Conservation (phyloP, 2,797 vertebrate genomes). For the Amazona ochrocephala region DNA sequence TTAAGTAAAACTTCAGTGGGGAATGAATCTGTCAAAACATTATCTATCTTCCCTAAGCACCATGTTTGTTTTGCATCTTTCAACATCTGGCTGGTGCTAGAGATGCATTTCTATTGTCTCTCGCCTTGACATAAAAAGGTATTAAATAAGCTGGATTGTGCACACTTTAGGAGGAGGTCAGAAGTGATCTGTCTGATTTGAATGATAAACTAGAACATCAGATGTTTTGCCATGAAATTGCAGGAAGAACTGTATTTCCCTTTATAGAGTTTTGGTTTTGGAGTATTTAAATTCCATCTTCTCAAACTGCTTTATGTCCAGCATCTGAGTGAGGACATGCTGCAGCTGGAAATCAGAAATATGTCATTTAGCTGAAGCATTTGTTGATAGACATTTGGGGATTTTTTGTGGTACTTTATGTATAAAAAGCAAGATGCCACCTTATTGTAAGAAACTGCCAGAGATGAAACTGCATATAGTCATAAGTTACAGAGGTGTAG, state of each 20-base stretch:
- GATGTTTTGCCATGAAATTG: neutral
- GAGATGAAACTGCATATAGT: neutral
- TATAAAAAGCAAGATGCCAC: neutral
- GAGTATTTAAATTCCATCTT: neutral
- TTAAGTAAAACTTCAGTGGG: neutral
- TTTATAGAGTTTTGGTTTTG: neutral
- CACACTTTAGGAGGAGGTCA: neutral
- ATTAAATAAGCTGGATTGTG: neutral
- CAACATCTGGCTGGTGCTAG: neutral
- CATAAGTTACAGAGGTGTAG: neutral
- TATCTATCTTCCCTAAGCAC: neutral
- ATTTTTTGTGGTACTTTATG: neutral
- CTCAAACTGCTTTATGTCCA: conserved; percentile 7
- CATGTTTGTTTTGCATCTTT: neutral
- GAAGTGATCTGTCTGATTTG: neutral
- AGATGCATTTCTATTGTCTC: neutral
- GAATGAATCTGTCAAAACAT: neutral
- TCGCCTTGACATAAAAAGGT: neutral
- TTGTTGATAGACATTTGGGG: neutral
- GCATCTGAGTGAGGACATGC: neutral
- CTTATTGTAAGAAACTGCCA: neutral
- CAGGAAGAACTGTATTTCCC: neutral
- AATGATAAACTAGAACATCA: neutral
- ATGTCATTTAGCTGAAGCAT: conserved; percentile 28
- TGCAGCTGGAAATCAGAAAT: conserved; percentile 41